These are phyloP conservation scores for Sebastes schlegelii DNA, from an alignment of 2,113 vertebrate species.

Conservation along the genomic window DNA sequence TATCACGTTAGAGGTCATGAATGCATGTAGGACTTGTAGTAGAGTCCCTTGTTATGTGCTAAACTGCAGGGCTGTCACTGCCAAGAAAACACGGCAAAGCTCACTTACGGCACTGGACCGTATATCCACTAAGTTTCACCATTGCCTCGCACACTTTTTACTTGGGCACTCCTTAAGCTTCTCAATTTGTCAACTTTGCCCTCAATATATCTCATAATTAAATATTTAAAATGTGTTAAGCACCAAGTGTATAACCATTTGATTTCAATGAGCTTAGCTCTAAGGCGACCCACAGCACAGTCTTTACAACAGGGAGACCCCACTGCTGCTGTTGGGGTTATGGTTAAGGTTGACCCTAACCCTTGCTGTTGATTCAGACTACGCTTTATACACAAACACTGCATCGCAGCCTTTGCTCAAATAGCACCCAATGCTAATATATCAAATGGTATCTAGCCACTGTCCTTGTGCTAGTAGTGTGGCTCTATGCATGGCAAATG, in stretches of 20 bases:
- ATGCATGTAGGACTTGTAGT: neutral
- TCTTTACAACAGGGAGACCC: neutral
- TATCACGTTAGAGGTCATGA: neutral
- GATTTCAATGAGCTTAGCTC: neutral
- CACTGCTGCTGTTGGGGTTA: neutral
- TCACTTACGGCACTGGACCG: neutral
- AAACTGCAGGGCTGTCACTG: slow-evolving; percentile 2
- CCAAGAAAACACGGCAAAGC: neutral
- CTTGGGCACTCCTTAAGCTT: neutral
- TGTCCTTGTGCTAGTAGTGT: too few species aligned
- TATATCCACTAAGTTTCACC: neutral
- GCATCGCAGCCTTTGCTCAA: neutral
- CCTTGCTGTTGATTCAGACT: neutral
- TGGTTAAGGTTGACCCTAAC: too few species aligned
- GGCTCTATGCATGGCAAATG: neutral
- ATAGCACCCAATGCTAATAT: neutral
- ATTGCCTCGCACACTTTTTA: neutral
- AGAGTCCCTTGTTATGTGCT: neutral
- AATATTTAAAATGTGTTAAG: neutral
- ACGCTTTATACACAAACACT: neutral
- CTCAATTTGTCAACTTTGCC: neutral
- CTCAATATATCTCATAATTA: neutral
- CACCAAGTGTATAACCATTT: neutral
- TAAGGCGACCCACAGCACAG: neutral
- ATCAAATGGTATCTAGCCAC: too few species aligned